A percentile compares a stretch with the other conserved stretches of the same genome.
phyloP scores from a whole-genome alignment of 2,888 invertebrate species.

The Meteorus colon region DNA sequence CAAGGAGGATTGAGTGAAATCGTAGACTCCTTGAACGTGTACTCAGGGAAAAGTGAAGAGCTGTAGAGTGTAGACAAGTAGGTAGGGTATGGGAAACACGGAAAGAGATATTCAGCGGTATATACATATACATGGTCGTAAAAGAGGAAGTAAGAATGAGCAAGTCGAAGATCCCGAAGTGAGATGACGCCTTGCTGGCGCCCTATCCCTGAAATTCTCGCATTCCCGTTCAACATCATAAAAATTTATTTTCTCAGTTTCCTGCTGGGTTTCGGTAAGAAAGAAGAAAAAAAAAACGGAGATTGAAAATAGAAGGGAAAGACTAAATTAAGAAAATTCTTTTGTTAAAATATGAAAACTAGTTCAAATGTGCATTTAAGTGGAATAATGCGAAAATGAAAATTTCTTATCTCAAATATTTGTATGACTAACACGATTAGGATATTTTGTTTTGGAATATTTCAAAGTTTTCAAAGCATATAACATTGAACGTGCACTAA shows the following conservation, averaged over 20 bases:
- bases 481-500: too few relatives aligned
- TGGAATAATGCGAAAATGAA: not conserved
- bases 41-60: slow-evolving; percentile 40
- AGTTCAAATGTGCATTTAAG: not conserved
- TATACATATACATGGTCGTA: slow-evolving; percentile 48
- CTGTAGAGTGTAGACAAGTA: slow-evolving; percentile 37
- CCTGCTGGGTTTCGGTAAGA: not conserved
- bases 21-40: slow-evolving; percentile 51
- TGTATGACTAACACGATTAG: too few relatives aligned
- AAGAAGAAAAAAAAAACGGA: not conserved
- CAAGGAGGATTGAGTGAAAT: slow-evolving; percentile 53
- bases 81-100: slow-evolving; percentile 20
- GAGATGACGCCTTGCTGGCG: slow-evolving; percentile 69
- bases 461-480: too few relatives aligned
- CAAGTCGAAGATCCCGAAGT: slow-evolving; percentile 66
- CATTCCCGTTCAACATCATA: slow-evolving; percentile 49
- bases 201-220: slow-evolving; percentile 41
- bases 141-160: slow-evolving; percentile 55
- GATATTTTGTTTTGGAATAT: too few relatives aligned
- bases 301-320: not conserved
- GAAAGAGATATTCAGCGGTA: slow-evolving; percentile 41
- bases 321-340: not conserved
- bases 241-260: slow-evolving; percentile 53
- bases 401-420: not conserved
- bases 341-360: slow-evolving; percentile 1